These are phyloP conservation scores for Orthochromis malagaraziensis DNA, from an alignment of 2,113 vertebrate species.

Conservation along the genomic window DNA sequence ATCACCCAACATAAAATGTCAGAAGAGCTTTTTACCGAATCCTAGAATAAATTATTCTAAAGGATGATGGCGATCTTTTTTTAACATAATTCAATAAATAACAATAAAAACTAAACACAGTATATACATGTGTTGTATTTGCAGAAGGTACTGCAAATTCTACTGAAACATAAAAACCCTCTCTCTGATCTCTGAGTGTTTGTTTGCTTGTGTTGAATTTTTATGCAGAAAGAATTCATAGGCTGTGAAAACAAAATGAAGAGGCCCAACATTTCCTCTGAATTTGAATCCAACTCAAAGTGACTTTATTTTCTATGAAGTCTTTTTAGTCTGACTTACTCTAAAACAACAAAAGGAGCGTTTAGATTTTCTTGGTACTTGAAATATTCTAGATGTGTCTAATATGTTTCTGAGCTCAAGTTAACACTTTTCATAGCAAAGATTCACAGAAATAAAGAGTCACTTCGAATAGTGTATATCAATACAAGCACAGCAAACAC, in stretches of 20 bases:
- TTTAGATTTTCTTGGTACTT: background rate
- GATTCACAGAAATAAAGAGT: background rate
- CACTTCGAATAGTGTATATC: background rate
- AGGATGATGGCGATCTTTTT: background rate
- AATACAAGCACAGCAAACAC: background rate
- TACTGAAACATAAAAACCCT: background rate
- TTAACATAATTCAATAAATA: background rate
- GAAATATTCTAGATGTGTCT: background rate
- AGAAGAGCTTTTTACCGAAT: background rate
- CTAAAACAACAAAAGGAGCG: background rate
- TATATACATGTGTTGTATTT: background rate
- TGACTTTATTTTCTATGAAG: background rate
- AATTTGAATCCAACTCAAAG: background rate
- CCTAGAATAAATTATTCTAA: background rate
- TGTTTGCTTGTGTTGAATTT: background rate
- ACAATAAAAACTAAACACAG: background rate
- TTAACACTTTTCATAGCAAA: background rate
- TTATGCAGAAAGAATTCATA: rapidly evolving
- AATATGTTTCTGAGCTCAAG: background rate
- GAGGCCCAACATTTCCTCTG: background rate
- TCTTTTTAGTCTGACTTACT: background rate
- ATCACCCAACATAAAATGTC: background rate
- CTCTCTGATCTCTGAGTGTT: background rate
- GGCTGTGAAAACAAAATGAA: background rate
- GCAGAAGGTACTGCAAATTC: background rate